Evolutionary conservation across 2,113 vertebrate genomes (phyloP), one percentile per base, ranked within the genome.

Genomic region (Sterna hirundo): DNA sequence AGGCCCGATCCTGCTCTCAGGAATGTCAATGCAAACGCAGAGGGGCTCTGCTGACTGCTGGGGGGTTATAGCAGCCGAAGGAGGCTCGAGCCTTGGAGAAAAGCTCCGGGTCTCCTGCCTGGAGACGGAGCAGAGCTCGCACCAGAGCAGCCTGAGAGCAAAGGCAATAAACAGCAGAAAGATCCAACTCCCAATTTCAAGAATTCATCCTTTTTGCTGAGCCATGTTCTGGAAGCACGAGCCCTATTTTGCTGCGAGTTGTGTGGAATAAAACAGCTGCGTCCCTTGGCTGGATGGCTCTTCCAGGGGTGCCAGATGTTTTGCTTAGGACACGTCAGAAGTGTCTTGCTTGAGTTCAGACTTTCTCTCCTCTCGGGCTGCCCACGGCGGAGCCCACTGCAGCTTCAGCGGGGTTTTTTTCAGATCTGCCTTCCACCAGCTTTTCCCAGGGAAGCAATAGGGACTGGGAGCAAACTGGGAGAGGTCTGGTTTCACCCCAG

Each of bases 231-330:
- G 94, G 95, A 94, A 96, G 81, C 83, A 20, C 0, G 0, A 87
- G 58, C 66, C 86, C 84, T 87, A 4, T 77, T 94, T 83, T 87
- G 66, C 96, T 89, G 94, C 0, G 22, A 83, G 91, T 92, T 82
- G 77, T 2, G 6, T 76, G 91, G 88, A 96, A 91, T 82, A 87
- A 93, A 95, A 71, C 96, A 97, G 95, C 96, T 93, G 92, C 29
- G 21, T 91, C 94, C 95, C 62, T 95, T 96, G 96, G 94, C 95
- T 90, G 95, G 86, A 84, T 1, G 66, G 81, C 49, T 25, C 93
- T 76, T 94, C 78, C 94, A 96, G 91, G 69, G 86, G 80, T 96
- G 94, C 97, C 97, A 97, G 96, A 97, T 96, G 95, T 97, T 97
- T 93, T 96, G 70, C 89, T 82, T 85, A 77, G 94, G 97, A 97